Evolutionary conservation across 2,113 vertebrate species (phyloP).

Genomic region (Cavia porcellus): DNA sequence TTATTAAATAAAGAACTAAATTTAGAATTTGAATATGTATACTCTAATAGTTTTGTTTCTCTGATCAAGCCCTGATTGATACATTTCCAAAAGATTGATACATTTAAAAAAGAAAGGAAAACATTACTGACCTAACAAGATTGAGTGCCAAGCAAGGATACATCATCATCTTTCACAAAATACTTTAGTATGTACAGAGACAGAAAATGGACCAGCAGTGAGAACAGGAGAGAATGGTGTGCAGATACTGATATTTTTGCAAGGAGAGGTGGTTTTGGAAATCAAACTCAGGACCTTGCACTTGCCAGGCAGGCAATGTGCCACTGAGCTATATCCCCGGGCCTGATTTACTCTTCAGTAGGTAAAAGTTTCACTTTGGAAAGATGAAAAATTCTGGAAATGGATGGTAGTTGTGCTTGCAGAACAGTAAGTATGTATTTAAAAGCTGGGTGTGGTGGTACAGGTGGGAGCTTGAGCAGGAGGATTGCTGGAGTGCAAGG

Average conservation of each 20-base stretch:
- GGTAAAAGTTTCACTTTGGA: not conserved
- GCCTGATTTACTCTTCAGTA: not conserved
- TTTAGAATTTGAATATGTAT: not conserved
- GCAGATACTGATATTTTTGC: too few species aligned
- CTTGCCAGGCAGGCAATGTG: too few species aligned
- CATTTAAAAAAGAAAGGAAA: not conserved
- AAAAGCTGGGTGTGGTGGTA: not conserved
- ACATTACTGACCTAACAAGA: not conserved
- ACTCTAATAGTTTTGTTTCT: conserved; percentile 2
- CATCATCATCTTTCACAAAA: not conserved
- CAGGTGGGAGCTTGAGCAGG: not conserved
- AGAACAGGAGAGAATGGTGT: too few species aligned
- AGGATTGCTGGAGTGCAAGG: not conserved
- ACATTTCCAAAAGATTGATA: not conserved
- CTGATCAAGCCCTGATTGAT: not conserved
- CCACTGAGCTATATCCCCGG: too few species aligned
- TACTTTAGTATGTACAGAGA: not conserved
- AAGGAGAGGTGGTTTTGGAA: too few species aligned
- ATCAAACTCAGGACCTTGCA: too few species aligned
- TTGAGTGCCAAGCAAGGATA: not conserved
- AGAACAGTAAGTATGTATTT: not conserved
- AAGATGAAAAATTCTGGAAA: not conserved
- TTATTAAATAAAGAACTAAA: not conserved
- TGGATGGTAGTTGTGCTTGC: too few species aligned
- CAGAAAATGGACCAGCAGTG: not conserved